Base-by-base conservation (phyloP, 2,888 invertebrate species). In the Amphipoea oculea region DNA sequence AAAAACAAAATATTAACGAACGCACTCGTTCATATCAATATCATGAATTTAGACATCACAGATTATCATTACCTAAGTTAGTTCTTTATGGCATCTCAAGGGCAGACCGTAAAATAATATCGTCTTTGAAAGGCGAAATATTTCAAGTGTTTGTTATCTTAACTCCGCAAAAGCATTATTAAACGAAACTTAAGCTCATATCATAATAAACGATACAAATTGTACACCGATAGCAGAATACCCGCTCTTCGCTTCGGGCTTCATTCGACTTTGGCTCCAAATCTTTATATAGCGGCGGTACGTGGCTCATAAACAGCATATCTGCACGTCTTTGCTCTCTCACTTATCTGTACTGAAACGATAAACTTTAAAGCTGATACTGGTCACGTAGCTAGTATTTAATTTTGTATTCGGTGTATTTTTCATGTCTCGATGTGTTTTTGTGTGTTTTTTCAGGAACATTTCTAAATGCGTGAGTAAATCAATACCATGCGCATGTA, bases 351-450 rank as follows among this genome's bases (percentile, higher is more conserved):
- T 68, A 76, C 62, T 84, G 20, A 65, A 76, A 54, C 76, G 73
- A 84, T 81, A 81, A 85, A 79, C 76, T 72, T 79, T 69, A 79
- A 72, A 85, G 82, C 82, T 74, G 76, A 85, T 66, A 76, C 82
- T 78, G 69, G 72, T 79, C 72, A 79, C 76, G 82, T 79, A 62
- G 40, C 66, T 36, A 63, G 66, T 63, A 63, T 73, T 40, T 45
- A 57, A 66, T 20, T 67, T 65, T 20, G 2, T 20, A 14, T 48
- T 42, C 0, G 1, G 36, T 65, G 4, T 65, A 36, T 20, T 36
- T 20, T 65, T 36, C 63, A 4, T 29, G 5, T n/a, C 5, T 29
- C n/a, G 4, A 12, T 48, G 14, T 51, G n/a, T 60, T n/a, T n/a
- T 40, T 40, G 40, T 40, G 5, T n/a, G 12, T 11, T 14, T 14